Percentiles rank a stretch among this genome's conserved stretches.
phyloP scores from a whole-genome alignment of 2,888 invertebrate genomes.

The Archips crataeganus region DNA sequence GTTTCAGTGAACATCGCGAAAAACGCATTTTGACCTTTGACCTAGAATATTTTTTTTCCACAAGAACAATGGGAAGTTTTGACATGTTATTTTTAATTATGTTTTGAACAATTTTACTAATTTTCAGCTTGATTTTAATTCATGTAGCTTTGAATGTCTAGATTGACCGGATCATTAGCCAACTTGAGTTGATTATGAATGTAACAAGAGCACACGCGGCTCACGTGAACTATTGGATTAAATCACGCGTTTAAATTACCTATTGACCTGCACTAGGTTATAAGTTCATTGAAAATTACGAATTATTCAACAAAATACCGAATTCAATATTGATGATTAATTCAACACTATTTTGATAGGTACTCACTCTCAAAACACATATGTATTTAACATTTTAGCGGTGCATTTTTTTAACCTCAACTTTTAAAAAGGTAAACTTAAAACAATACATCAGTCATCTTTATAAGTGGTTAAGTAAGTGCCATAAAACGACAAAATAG shows the following conservation, averaged over 20 bases:
- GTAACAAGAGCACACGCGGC: constrained; percentile 1
- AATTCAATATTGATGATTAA: no score
- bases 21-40: no score
- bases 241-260: neutral
- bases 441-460: neutral
- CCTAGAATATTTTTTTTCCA: no score
- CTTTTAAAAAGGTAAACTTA: neutral
- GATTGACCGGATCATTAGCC: no score
- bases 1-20: no score
- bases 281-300: neutral
- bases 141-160: no score
- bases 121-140: no score
- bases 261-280: neutral
- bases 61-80: no score
- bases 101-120: no score
- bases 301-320: neutral
- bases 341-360: no score
- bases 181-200: constrained; percentile 17
- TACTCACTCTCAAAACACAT: neutral
- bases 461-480: neutral
- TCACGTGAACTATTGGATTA: neutral
- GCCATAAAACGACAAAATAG: neutral
- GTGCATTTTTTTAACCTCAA: no score
- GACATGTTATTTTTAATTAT: no score
- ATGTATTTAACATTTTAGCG: neutral